These are phyloP conservation scores for Lathamus discolor DNA, from an alignment of 2,113 vertebrate species.

Conservation along the genomic window DNA sequence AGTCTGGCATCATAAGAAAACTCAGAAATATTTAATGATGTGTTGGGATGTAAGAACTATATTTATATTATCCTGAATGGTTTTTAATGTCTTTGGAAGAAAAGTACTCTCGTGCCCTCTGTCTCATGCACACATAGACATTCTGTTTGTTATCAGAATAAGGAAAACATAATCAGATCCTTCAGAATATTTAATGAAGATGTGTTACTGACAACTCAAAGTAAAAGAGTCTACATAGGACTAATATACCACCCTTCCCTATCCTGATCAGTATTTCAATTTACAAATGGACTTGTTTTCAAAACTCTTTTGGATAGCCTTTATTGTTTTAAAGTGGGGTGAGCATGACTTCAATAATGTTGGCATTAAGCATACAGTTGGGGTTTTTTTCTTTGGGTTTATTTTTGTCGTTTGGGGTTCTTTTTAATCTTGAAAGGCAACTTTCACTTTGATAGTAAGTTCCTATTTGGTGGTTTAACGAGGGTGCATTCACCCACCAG, in stretches of 20 bases:
- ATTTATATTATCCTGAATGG: not conserved
- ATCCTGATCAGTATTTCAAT: not conserved
- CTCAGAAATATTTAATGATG: slow-evolving; percentile 5
- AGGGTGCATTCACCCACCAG: not conserved
- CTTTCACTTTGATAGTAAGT: not conserved
- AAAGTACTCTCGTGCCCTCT: not conserved
- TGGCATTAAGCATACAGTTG: not conserved
- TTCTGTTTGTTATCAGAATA: not conserved
- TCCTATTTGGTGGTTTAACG: not conserved
- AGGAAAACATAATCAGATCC: not conserved
- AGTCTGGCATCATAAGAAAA: not conserved
- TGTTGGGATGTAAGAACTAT: not conserved
- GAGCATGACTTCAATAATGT: not conserved
- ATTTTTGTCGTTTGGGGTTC: not conserved
- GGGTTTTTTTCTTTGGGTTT: not conserved
- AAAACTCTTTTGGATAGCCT: not conserved
- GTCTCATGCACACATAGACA: not conserved
- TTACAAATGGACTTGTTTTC: not conserved
- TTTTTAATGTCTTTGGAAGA: not conserved
- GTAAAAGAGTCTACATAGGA: not conserved
- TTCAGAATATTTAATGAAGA: not conserved
- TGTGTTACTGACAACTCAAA: not conserved
- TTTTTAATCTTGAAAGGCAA: not conserved
- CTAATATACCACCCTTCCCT: not conserved
- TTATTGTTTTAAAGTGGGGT: not conserved